Conservation (phyloP, 2,113 vertebrate species). For the Ibidorhyncha struthersii region DNA sequence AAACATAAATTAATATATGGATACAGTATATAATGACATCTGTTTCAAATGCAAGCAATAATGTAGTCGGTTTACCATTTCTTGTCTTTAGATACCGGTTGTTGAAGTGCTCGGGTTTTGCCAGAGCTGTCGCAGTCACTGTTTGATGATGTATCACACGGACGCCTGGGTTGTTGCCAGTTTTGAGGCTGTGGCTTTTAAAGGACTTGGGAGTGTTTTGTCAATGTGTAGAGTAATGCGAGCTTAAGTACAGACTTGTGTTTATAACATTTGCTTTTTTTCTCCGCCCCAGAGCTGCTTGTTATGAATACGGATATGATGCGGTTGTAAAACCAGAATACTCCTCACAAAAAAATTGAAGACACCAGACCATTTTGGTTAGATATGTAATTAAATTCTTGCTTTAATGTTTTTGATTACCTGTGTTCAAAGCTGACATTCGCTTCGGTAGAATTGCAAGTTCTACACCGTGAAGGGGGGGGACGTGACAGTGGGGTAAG, state of each 20-base stretch:
- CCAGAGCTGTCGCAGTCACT: not conserved
- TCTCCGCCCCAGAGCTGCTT: not conserved
- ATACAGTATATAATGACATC: not conserved
- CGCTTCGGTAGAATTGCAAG: no score
- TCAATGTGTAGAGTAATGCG: not conserved
- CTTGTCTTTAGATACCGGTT: not conserved
- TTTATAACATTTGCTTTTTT: not conserved
- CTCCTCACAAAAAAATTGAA: not conserved
- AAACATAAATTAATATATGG: not conserved
- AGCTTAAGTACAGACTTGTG: not conserved
- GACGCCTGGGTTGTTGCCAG: not conserved
- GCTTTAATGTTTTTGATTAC: not conserved
- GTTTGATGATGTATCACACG: not conserved
- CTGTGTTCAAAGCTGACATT: not conserved
- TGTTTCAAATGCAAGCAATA: not conserved
- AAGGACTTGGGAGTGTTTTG: not conserved
- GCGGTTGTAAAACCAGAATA: not conserved
- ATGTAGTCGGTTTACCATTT: not conserved
- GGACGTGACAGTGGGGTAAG: not conserved
- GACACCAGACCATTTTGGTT: not conserved
- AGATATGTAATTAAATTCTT: not conserved
- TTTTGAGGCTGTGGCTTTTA: not conserved
- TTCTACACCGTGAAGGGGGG: fast-evolving
- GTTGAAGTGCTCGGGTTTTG: not conserved
- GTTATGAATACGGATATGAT: not conserved